These are phyloP conservation scores for Catalaphyllia jardinei DNA, from an alignment of 64 coral and sea anemone genomes.

Conservation along the genomic window DNA sequence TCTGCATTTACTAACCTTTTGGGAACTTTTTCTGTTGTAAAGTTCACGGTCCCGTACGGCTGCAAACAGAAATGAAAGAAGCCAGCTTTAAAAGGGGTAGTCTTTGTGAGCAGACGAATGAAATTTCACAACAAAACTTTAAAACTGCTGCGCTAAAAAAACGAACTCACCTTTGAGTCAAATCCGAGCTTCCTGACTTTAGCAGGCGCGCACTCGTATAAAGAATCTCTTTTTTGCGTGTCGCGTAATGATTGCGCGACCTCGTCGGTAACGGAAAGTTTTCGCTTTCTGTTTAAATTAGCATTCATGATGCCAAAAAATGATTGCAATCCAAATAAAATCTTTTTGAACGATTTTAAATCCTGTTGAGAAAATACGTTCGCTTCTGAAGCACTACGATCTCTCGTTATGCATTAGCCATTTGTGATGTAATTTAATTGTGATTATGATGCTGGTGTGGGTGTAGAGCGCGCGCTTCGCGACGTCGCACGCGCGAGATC, in stretches of 20 bases:
- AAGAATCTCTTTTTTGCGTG: background rate
- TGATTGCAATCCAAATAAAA: background rate
- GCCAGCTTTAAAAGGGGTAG: background rate
- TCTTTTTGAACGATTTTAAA: background rate
- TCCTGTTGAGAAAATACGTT: background rate
- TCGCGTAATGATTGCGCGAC: slow-evolving; percentile 14
- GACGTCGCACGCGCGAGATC: background rate
- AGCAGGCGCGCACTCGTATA: background rate
- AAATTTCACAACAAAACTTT: background rate
- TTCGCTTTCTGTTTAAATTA: slow-evolving; percentile 11
- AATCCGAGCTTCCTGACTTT: background rate
- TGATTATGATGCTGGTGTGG: background rate
- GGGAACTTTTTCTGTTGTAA: background rate
- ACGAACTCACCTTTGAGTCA: background rate
- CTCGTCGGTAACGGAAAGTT: background rate
- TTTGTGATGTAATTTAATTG: slow-evolving; percentile 9
- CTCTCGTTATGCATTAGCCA: background rate
- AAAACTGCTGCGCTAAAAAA: background rate
- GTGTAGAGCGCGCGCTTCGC: background rate
- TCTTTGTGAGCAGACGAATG: background rate
- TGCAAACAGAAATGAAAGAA: background rate
- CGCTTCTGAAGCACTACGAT: background rate
- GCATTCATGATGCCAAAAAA: slow-evolving; percentile 6
- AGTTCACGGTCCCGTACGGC: background rate
- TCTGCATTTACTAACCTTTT: background rate